Conservation (phyloP, 2,113 vertebrate genomes). For the Tretioscincus oriximinensis region DNA sequence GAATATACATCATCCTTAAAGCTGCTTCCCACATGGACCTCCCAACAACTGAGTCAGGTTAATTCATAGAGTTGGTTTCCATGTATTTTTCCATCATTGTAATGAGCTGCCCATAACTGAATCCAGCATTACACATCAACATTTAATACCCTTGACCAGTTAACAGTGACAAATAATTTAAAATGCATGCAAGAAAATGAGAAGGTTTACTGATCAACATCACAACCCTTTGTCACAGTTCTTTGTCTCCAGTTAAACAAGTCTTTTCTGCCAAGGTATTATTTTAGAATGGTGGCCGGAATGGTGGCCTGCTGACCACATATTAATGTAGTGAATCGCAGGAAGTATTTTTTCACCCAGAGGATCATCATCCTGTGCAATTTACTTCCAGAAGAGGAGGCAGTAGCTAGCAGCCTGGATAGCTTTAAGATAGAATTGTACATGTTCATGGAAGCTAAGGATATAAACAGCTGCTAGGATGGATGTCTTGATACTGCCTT, state of each 20-base stretch:
- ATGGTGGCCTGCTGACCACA: too few species aligned
- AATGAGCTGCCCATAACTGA: neutral
- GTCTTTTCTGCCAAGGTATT: too few species aligned
- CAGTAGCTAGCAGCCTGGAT: too few species aligned
- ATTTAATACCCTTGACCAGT: neutral
- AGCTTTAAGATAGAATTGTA: too few species aligned
- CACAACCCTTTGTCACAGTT: neutral
- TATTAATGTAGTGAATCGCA: too few species aligned
- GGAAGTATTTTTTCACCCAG: too few species aligned
- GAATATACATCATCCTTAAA: neutral
- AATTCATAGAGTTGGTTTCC: neutral
- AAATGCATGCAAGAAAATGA: neutral
- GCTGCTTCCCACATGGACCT: constrained; percentile 16
- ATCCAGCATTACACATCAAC: neutral
- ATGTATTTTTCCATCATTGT: neutral
- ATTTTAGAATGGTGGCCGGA: too few species aligned
- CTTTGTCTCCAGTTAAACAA: neutral
- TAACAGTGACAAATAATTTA: neutral
- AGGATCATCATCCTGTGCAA: too few species aligned
- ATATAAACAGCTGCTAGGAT: too few species aligned
- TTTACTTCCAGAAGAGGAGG: too few species aligned
- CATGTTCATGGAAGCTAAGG: too few species aligned
- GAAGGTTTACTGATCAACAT: neutral
- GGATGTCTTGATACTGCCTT: too few species aligned
- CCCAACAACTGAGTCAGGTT: neutral